A percentile compares a stretch with the other conserved stretches of the same genome.
Evolutionary conservation across 2,113 vertebrate genomes (phyloP).

Genomic region (Sciurus niger): DNA sequence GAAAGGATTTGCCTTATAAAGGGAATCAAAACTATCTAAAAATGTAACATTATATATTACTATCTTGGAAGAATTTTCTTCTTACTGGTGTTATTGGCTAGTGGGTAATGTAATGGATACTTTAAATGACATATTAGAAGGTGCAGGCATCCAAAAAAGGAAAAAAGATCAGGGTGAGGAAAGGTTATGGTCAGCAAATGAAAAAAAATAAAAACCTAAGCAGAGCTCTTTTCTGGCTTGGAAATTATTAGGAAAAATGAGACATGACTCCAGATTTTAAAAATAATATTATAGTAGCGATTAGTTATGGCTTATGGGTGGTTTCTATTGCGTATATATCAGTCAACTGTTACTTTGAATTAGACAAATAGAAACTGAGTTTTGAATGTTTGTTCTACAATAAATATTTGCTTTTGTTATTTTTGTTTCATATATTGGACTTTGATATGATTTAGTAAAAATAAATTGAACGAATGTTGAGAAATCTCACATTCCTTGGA

Average conservation of each 20-base stretch:
- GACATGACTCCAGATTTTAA: constrained; percentile 21
- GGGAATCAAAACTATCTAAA: constrained; percentile 10
- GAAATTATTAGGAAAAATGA: constrained; percentile 45
- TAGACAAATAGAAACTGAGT: constrained; percentile 16
- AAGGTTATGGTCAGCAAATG: not conserved
- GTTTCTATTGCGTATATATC: not conserved
- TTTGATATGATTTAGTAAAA: constrained; percentile 50
- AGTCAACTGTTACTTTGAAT: not conserved
- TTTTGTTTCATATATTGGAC: not conserved
- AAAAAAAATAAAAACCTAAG: constrained; percentile 24
- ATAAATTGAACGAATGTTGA: constrained; percentile 3
- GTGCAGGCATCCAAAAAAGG: not conserved
- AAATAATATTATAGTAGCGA: constrained; percentile 11
- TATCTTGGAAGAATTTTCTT: constrained; percentile 20
- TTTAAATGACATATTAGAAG: not conserved
- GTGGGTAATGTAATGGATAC: not conserved
- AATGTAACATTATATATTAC: constrained; percentile 12
- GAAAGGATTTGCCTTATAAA: constrained; percentile 43
- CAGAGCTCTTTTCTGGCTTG: constrained; percentile 1
- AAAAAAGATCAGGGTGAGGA: not conserved
- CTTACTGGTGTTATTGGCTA: not conserved
- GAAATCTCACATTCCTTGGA: constrained; percentile 26
- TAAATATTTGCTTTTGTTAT: constrained; percentile 58
- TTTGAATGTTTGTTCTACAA: constrained; percentile 50
- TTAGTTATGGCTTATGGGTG: not conserved